Base-by-base conservation (phyloP, 1,140 invertebrate species). In the Eumeta japonica region DNA sequence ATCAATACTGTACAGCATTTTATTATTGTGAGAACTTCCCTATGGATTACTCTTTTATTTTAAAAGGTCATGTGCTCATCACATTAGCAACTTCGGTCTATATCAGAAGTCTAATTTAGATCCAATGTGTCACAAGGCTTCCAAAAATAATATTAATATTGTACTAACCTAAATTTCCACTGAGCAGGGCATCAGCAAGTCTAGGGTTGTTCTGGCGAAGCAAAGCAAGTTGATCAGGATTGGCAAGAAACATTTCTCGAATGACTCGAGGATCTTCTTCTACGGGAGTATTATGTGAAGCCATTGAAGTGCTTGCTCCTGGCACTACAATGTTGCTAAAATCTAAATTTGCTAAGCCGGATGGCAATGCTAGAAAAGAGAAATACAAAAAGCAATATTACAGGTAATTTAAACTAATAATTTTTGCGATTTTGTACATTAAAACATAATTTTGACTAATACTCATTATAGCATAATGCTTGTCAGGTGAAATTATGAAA, bases 181-280 rank as follows among this genome's bases (percentile, higher is more conserved):
- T 89, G 0, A 91, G 76, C 3, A 97, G 65, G 12, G 95, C 93
- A 67, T 96, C 93, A 11, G 94, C 93, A 24, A 98, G 65, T 47
- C 85, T 78, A 9, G 94, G 89, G 80, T 98, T 98, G 52, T 97
- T 94, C 60, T 97, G 92, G 64, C 94, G 92, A 0, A 98, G 75
- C 19, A 96, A 56, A 1, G 93, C 87, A 41, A 97, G 57, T 56
- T 96, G 90, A 64, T 96, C 90, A 0, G 94, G 94, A 76, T 93
- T 92, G n/a, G 86, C 85, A 14, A 95, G 62, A 42, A 97, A 86
- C 84, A 95, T 89, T 49, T 96, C 86, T 45, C 88, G 77, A 28
- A 97, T 88, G 45, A 87, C 81, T n/a, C 84, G 84, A 12, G 94
- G 93, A 72, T 97, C 91, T 63, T 95, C 89, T 50, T 88, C 83